Conservation (phyloP, 2,113 vertebrate species). For the Abramis brama region DNA sequence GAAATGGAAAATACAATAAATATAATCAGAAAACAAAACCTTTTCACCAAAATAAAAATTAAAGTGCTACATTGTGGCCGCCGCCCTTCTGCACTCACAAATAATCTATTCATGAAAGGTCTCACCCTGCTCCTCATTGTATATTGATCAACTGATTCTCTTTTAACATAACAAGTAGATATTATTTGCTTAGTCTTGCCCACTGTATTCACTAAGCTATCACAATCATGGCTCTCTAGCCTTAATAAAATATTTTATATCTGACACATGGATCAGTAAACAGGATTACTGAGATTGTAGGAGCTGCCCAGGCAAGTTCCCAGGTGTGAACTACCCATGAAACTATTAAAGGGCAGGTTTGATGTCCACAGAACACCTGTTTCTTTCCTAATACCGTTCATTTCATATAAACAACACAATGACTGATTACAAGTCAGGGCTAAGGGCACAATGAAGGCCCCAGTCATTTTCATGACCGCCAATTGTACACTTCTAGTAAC, state of each 20-base stretch:
- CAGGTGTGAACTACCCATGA: constrained; percentile 7
- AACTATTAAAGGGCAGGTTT: not conserved
- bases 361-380: constrained; percentile 44
- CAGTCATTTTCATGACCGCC: not conserved
- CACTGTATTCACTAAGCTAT: not conserved
- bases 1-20: not conserved
- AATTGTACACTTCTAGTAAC: not conserved
- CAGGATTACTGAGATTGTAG: constrained; percentile 14
- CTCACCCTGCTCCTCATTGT: not conserved
- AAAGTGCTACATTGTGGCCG: not conserved
- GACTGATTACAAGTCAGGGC: constrained; percentile 18
- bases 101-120: constrained; percentile 12
- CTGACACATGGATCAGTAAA: not conserved
- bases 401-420: constrained; percentile 43
- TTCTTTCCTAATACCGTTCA: constrained; percentile 39
- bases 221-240: not conserved
- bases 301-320: constrained; percentile 45
- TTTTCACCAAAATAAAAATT: too few species aligned
- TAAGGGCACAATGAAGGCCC: not conserved
- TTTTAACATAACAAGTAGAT: not conserved
- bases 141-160: not conserved
- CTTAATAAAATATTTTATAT: not conserved
- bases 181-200: not conserved
- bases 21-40: not conserved
- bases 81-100: not conserved